phyloP scores from a whole-genome alignment of 2,888 invertebrate genomes.

The Lepeophtheirus nordmannii region DNA sequence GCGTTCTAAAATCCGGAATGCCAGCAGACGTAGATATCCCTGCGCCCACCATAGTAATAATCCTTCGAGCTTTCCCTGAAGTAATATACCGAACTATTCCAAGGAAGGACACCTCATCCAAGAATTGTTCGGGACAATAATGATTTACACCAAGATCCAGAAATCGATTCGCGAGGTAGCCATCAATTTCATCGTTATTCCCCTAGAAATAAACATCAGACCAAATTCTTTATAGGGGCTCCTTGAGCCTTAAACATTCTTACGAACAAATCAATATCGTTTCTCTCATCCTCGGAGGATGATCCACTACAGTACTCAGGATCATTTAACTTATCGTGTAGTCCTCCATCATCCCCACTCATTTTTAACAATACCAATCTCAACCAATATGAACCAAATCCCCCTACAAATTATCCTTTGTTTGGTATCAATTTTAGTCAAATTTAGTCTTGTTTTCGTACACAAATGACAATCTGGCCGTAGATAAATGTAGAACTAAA shows the following conservation, averaged over 20 bases:
- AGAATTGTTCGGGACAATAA: conserved; percentile 37
- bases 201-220: neutral
- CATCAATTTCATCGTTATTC: neutral
- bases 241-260: neutral
- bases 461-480: too few species aligned
- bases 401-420: too few species aligned
- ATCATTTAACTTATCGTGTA: neutral
- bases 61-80: conserved; percentile 48
- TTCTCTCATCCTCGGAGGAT: neutral
- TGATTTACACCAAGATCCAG: neutral
- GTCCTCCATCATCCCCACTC: neutral
- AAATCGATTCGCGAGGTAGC: neutral
- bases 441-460: neutral
- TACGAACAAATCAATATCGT: neutral
- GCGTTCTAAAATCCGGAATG: conserved; percentile 46
- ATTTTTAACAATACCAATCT: neutral
- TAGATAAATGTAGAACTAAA: too few species aligned
- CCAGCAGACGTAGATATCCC: conserved; percentile 67
- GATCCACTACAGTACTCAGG: neutral
- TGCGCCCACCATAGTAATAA: conserved; percentile 86
- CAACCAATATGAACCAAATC: too few species aligned
- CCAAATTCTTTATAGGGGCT: neutral
- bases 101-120: conserved; percentile 54
- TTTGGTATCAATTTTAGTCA: neutral
- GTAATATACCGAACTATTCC: conserved; percentile 65